Base-by-base conservation (phyloP, 2,797 vertebrate genomes). In the Amphiprion clarkii region DNA sequence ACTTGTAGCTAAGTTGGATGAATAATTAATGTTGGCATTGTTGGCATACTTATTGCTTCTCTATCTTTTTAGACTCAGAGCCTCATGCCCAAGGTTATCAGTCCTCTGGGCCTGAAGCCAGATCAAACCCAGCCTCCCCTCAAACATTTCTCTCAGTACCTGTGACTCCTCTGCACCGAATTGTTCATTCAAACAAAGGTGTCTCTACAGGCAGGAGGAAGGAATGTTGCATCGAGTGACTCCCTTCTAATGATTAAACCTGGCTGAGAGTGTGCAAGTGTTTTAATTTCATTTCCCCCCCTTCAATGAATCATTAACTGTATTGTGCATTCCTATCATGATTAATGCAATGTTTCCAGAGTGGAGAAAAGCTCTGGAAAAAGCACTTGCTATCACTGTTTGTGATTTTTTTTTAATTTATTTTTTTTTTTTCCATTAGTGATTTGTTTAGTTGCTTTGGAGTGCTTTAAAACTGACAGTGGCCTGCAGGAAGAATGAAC, bases 241-340 rank as follows among this genome's bases (percentile, higher is more conserved):
- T 92, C 88, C 87, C 55, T 74, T 76, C 84, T 87, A 88, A 89
- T 90, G 73, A 90, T 91, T 92, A 89, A 88, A 85, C 84, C 52
- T 66, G 48, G 56, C 39, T 64, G 27, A 69, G 48, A 57, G 48
- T 16, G 54, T 49, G 39, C 53, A 31, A 46, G 54, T 68, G 61
- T 69, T 78, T 75, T 31, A 42, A 59, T 79, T 64, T 79, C 4
- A 74, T 56, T 69, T 64, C 46, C 11, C 16, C 17, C 23, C 42
- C 23, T 25, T 17, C 12, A 12, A 72, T 76, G 16, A 82, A 76
- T 81, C 44, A 73, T 83, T 87, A 25, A 76, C 73, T 44, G 1
- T 10, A 53, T 68, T n/a, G 14, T 31, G 0, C 36, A 68, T 76
- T 81, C 60, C 54, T 61, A 5, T 54, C 17, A 49, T 29, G 58